Percentiles rank a stretch among this genome's conserved stretches.
Conservation (phyloP, 1,140 invertebrate genomes). For the Drosophila cardini region DNA sequence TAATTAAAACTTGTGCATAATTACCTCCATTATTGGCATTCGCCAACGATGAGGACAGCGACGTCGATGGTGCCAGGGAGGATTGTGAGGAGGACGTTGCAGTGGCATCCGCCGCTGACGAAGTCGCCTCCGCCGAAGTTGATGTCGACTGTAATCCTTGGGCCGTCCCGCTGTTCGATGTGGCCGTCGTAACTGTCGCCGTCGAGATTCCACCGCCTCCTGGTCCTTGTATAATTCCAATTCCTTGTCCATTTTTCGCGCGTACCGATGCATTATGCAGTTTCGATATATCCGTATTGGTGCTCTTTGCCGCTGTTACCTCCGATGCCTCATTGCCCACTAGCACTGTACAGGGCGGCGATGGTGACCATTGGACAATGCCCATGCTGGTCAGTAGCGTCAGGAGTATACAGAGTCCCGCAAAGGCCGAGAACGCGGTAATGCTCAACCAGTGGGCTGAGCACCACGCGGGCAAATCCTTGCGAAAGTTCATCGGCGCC, state of each 20-base stretch:
- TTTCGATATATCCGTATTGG: conserved; percentile 82
- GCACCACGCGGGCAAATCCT: conserved; percentile 93
- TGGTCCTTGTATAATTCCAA: conserved; percentile 82
- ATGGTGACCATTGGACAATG: conserved; percentile 92
- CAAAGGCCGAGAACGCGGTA: conserved; percentile 92
- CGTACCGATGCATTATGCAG: conserved; percentile 86
- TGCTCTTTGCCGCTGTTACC: conserved; percentile 84
- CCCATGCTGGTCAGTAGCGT: conserved; percentile 94
- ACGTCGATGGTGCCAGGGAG: conserved; percentile 69
- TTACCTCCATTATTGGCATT: conserved; percentile 85
- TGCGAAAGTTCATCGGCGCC: conserved; percentile 90
- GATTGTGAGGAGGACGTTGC: conserved; percentile 74
- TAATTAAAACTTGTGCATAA: conserved; percentile 85
- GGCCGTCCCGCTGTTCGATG: conserved; percentile 74
- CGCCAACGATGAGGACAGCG: conserved; percentile 80
- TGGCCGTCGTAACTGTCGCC: conserved; percentile 67
- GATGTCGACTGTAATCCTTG: conserved; percentile 75
- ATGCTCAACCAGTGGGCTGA: conserved; percentile 96
- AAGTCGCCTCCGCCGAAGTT: conserved; percentile 71
- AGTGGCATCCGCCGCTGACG: conserved; percentile 55
- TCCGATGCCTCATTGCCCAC: conserved; percentile 87
- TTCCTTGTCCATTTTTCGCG: conserved; percentile 87
- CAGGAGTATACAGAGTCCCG: conserved; percentile 92
- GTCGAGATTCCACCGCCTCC: conserved; percentile 78
- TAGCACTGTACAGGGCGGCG: conserved; percentile 92